Base-by-base conservation (phyloP, 2,888 invertebrate species). In the Leptinotarsa juncta region DNA sequence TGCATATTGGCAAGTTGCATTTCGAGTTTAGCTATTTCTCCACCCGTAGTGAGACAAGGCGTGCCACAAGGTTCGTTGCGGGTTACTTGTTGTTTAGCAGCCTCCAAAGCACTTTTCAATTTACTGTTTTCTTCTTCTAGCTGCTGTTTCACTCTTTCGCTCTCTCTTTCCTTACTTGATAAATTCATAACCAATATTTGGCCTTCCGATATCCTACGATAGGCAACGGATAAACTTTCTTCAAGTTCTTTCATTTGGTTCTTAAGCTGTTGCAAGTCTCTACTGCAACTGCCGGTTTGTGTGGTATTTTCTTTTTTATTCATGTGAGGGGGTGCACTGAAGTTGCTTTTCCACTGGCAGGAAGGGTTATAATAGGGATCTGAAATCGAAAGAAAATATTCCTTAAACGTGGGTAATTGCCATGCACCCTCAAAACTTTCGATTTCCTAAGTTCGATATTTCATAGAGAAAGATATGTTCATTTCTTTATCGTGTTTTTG, bases 71-170 rank as follows among this genome's bases (percentile, higher is more conserved):
- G 18, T 57, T 57, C 15, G 12, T 12, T 57, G 18, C 20, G 7
- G 20, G 20, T 18, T 20, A n/a, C 18, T 20, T 7, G 7, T 26
- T 57, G 57, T 15, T 20, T 23, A 57, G 23, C 3, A 15, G 12
- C 23, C 12, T 32, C n/a, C n/a, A 62, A 62, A 62, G 32, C 4
- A 42, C 12, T 62, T 42, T 32, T 62, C 32, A 62, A 32, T 32
- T 32, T 62, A 16, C n/a, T 26, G 42, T 62, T 62, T n/a, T 62
- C 62, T n/a, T 32, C 62, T 62, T 62, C 62, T n/a, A 62, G 62
- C n/a, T 62, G n/a, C 62, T 62, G 32, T 16, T 62, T 42, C n/a
- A 62, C 5, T 62, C 32, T 62, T 32, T n/a, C n/a, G 18, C 62
- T 62, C 32, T 62, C 42, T 16, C 16, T 16, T 62, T 32, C 62